Evolutionary conservation across 2,888 invertebrate genomes (phyloP).

Genomic region (Apamea crenata): DNA sequence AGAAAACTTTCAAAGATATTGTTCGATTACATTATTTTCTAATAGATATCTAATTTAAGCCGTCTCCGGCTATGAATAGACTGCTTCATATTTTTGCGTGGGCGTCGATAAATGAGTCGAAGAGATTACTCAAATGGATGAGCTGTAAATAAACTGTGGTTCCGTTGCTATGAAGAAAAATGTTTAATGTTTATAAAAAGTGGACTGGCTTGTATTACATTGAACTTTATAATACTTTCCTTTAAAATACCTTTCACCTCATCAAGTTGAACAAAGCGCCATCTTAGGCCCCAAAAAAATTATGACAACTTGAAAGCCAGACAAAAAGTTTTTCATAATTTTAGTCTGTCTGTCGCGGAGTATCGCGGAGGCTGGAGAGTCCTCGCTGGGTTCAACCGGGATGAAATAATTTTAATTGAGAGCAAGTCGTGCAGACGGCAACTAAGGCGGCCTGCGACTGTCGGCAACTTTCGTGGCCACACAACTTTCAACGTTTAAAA

Average conservation of each 20-base stretch:
- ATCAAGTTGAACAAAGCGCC: conserved; percentile 23
- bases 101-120: conserved; percentile 34
- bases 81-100: conserved; percentile 32
- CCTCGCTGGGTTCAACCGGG: conserved; percentile 69
- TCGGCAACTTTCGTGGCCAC: conserved; percentile 63
- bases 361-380: conserved; percentile 60
- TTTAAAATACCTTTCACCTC: not conserved
- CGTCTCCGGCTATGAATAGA: conserved; percentile 27
- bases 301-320: conserved; percentile 66
- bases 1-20: not conserved
- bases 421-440: conserved; percentile 72
- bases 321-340: conserved; percentile 70
- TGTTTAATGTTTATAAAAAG: not conserved
- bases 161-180: not conserved
- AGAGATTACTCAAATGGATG: conserved; percentile 16
- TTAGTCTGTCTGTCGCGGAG: conserved; percentile 62
- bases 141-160: conserved; percentile 10
- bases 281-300: conserved; percentile 64
- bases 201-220: not conserved
- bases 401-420: conserved; percentile 76
- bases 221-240: not conserved
- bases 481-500: conserved; percentile 58
- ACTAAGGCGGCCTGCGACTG: conserved; percentile 60
- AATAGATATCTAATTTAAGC: conserved; percentile 22
- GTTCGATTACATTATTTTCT: not conserved